phyloP scores from a whole-genome alignment of 2,113 vertebrate genomes.

The Charina bottae region DNA sequence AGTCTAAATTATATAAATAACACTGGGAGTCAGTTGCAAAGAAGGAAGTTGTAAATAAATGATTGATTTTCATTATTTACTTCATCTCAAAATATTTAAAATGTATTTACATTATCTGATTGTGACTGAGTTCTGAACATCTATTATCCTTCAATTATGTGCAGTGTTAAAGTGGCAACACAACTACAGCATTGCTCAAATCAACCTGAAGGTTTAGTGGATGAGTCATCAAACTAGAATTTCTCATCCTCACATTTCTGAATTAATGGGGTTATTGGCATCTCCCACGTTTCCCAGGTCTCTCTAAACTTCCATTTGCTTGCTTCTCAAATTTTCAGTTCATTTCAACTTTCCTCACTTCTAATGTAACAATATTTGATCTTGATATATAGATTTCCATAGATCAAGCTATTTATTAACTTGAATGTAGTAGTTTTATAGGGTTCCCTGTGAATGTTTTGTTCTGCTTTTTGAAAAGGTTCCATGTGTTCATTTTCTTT shows the following conservation, averaged over 20 bases:
- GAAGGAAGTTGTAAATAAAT: not conserved
- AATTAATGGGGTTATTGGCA: not conserved
- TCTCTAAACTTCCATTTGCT: not conserved
- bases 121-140: not conserved
- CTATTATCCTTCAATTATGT: not conserved
- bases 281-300: not conserved
- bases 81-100: not conserved
- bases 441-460: not conserved
- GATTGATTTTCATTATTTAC: not conserved
- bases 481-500: not conserved
- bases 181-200: not conserved
- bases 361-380: not conserved
- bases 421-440: not conserved
- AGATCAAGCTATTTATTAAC: not conserved
- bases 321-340: not conserved
- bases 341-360: not conserved
- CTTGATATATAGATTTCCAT: not conserved
- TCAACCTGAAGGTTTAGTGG: constrained; percentile 24
- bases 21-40: not conserved
- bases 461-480: not conserved
- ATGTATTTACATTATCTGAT: not conserved
- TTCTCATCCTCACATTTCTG: constrained; percentile 24
- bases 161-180: not conserved
- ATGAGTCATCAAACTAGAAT: constrained; percentile 17
- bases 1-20: not conserved